phyloP scores from a whole-genome alignment of 2,113 vertebrate species.

The Choloepus hoffmanni region DNA sequence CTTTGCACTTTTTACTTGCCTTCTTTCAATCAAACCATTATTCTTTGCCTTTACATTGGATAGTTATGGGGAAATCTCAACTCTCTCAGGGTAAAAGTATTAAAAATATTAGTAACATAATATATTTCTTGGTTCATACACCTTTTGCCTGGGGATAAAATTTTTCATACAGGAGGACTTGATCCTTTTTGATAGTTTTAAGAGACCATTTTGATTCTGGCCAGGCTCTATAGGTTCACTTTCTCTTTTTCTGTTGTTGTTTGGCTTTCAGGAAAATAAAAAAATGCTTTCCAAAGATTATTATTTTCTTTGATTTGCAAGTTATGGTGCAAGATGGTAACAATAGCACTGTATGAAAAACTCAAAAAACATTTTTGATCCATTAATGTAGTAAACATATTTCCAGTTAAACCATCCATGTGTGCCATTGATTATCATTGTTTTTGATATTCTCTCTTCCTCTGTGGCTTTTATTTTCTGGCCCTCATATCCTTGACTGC shows the following conservation, averaged over 20 bases:
- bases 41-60: neutral
- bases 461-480: neutral
- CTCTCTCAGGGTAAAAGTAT: neutral
- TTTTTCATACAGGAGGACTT: neutral
- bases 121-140: rapidly evolving
- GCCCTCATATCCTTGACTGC: neutral
- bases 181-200: neutral
- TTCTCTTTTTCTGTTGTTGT: neutral
- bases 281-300: neutral
- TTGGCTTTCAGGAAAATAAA: constrained; percentile 44
- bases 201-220: neutral
- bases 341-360: neutral
- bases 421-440: neutral
- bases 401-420: neutral
- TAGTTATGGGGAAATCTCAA: neutral
- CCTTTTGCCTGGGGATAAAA: constrained; percentile 40
- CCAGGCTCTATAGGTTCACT: neutral
- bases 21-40: neutral
- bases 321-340: neutral
- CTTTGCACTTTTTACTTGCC: neutral
- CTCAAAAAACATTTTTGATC: neutral
- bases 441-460: neutral
- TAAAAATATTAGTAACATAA: neutral
- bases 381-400: neutral
- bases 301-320: constrained; percentile 52